Percentiles rank a stretch among this genome's conserved stretches.
These are phyloP conservation scores for Zaprionus vittiger DNA, from an alignment of 1,140 invertebrate species.

Conservation along the genomic window DNA sequence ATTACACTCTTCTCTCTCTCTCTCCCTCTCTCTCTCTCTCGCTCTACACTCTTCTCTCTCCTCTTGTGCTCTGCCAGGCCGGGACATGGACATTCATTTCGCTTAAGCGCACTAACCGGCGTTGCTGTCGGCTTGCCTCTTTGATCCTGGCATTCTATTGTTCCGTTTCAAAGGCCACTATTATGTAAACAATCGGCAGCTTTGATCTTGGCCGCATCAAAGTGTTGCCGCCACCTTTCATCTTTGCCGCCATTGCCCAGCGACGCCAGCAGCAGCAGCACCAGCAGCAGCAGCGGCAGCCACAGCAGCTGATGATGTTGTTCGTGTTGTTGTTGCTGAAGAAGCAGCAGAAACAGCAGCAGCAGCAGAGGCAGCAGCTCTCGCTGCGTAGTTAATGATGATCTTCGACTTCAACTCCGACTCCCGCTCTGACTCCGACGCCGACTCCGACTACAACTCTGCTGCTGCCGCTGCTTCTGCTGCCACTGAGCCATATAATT, in stretches of 20 bases:
- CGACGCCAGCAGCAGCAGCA: constrained; percentile 60
- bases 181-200: constrained; percentile 85
- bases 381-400: constrained; percentile 74
- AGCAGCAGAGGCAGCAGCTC: constrained; percentile 32
- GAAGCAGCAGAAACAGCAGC: constrained; percentile 38
- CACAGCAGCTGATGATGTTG: constrained; percentile 43
- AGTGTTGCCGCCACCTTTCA: constrained; percentile 81
- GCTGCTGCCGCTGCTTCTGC: constrained; percentile 18
- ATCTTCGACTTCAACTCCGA: constrained; percentile 2
- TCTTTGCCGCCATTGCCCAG: constrained; percentile 73
- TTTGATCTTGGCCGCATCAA: constrained; percentile 84
- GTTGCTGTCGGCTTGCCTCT: constrained; percentile 60
- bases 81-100: constrained; percentile 79
- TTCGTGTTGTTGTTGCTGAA: constrained; percentile 18
- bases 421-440: not conserved
- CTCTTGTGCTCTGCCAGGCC: not conserved
- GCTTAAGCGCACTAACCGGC: constrained; percentile 80
- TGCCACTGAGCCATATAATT: constrained; percentile 73
- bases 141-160: constrained; percentile 85
- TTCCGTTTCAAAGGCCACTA: constrained; percentile 85
- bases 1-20: not conserved
- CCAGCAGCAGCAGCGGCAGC: constrained; percentile 50
- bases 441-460: not conserved
- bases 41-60: not conserved
- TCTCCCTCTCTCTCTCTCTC: not conserved